Base-by-base conservation (phyloP, 2,797 vertebrate species). In the Coilia nasus region DNA sequence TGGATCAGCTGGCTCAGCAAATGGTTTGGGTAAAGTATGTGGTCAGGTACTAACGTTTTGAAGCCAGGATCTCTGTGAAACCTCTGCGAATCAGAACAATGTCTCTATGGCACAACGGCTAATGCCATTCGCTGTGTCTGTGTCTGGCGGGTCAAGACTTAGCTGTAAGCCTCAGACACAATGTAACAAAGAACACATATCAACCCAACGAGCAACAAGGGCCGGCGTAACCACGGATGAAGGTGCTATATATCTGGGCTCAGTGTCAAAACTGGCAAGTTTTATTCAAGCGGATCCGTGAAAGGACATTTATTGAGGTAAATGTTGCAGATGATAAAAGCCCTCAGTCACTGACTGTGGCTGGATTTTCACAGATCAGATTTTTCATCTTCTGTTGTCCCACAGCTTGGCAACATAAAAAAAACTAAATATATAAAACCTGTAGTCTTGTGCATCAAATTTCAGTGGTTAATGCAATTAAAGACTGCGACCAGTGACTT, bases 271-370 rank as follows among this genome's bases (percentile, higher is more conserved):
- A 14, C 25, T 71, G 64, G 31, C 28, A 71, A 28, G 3, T 35
- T 6, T 71, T 28, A 31, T 15, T 3, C 64, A 17, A 41, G 35
- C 35, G 35, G 35, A 54, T 54, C 14, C 14, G 9, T 54, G 50
- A 54, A 14, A 54, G 50, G 50, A 14, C 50, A 54, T 81, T 62
- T 84, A 83, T 81, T 17, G 71, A 82, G 84, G 82, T 80, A 35
- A 64, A 84, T 62, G 86, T 47, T 50, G 56, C n/a, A 57, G 31
- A 54, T 62, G 83, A 62, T 82, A 44, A 54, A 82, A 47, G 25
- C 28, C 59, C 78, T 78, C 57, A 71, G 82, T 78, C 41, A 81
- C 83, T 86, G 17, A 9, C 50, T 10, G 50, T 78, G 71, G 67
- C 67, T 71, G 15, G 28, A 25, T 35, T 71, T 5, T 75, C 67